These are phyloP conservation scores for Chelon labrosus DNA, from an alignment of 2,797 vertebrate species.

Conservation along the genomic window DNA sequence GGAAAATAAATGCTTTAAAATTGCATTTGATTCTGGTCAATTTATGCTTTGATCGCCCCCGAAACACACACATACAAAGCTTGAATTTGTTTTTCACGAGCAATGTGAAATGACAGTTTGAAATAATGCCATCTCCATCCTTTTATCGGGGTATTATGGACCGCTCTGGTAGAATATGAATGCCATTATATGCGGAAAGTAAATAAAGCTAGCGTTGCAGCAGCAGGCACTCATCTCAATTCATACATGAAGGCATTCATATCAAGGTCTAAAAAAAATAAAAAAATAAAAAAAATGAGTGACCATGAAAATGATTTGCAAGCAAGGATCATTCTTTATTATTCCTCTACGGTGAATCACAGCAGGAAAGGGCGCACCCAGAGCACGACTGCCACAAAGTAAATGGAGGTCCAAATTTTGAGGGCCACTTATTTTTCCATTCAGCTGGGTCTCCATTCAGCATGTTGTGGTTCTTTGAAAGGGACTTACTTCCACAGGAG, in stretches of 20 bases:
- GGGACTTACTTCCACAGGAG: background rate
- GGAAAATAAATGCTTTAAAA: constrained; percentile 57
- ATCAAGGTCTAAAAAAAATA: constrained; percentile 41
- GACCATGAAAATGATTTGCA: constrained; percentile 67
- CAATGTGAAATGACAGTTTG: constrained; percentile 55
- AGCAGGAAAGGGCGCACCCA: constrained; percentile 4
- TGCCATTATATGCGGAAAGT: constrained; percentile 44
- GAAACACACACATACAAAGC: constrained; percentile 18
- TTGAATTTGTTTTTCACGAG: constrained; percentile 30
- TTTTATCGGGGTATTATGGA: constrained; percentile 54
- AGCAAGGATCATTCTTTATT: constrained; percentile 47
- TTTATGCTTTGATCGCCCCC: constrained; percentile 13
- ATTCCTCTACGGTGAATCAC: constrained; percentile 43
- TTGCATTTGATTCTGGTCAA: constrained; percentile 56
- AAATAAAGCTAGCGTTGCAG: constrained; percentile 50
- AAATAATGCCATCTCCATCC: constrained; percentile 55
- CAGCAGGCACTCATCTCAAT: constrained; percentile 15
- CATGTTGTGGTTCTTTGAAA: background rate
- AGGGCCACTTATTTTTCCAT: constrained; percentile 53
- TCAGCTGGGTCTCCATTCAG: constrained; percentile 18
- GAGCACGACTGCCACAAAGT: constrained; percentile 41
- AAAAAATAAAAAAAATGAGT: constrained; percentile 41
- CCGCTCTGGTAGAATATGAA: constrained; percentile 27
- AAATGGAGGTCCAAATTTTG: constrained; percentile 34
- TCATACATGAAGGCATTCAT: constrained; percentile 37